phyloP scores from a whole-genome alignment of 2,113 vertebrate genomes.

The Heterocephalus glaber region DNA sequence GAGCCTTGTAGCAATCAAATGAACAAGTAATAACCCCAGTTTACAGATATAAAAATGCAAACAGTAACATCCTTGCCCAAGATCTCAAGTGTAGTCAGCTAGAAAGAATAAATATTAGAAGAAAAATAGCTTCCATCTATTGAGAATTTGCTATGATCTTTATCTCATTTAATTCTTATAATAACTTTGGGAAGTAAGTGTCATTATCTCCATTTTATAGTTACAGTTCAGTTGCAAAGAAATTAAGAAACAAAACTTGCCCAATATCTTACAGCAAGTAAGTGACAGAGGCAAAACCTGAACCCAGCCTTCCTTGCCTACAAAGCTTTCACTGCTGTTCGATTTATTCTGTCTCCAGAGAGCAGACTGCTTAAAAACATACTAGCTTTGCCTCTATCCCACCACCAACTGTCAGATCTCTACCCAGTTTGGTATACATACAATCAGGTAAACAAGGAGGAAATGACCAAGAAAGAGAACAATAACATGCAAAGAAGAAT shows the following conservation, averaged over 20 bases:
- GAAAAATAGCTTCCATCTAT: neutral
- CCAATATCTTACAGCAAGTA: neutral
- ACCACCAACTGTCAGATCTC: neutral
- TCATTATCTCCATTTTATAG: neutral
- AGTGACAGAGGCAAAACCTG: neutral
- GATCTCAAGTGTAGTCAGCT: neutral
- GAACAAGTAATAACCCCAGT: neutral
- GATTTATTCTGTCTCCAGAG: neutral
- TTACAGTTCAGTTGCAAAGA: slow-evolving; percentile 15
- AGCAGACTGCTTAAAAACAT: neutral
- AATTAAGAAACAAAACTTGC: slow-evolving; percentile 27
- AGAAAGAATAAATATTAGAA: slow-evolving; percentile 32
- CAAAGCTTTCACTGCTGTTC: neutral
- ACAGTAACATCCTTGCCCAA: neutral
- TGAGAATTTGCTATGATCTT: neutral
- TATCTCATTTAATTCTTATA: neutral
- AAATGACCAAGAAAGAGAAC: neutral
- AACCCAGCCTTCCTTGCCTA: neutral
- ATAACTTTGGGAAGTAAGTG: neutral
- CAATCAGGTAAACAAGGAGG: neutral
- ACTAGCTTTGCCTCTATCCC: neutral
- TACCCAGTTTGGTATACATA: neutral
- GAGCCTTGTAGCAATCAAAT: neutral
- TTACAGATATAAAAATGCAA: neutral
- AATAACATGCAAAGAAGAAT: neutral